Conservation (phyloP, 2,888 invertebrate species). For the Silvanus unidentatus region DNA sequence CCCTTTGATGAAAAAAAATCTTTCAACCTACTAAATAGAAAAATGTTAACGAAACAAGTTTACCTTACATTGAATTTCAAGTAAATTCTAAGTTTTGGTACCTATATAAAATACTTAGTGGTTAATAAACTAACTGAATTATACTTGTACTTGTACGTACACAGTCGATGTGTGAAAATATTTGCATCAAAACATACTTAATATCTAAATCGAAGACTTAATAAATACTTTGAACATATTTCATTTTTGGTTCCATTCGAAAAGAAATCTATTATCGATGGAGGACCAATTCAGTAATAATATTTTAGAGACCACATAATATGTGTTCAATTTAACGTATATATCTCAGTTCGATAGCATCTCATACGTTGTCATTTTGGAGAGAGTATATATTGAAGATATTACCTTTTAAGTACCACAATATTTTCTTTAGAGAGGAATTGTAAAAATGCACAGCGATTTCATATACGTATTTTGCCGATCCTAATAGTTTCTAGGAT, state of each 20-base stretch:
- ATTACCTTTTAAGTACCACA: constrained; percentile 9
- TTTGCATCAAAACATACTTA: too few relatives aligned
- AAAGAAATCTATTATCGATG: constrained; percentile 7
- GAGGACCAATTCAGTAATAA: constrained; percentile 10
- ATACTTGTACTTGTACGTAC: too few relatives aligned
- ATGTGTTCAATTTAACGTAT: constrained; percentile 12
- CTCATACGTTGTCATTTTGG: constrained; percentile 7
- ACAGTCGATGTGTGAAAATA: too few relatives aligned
- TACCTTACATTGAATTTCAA: too few relatives aligned
- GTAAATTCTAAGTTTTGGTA: too few relatives aligned
- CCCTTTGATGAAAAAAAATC: too few relatives aligned
- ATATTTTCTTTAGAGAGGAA: background rate
- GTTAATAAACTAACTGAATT: too few relatives aligned
- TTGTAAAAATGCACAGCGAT: constrained; percentile 5
- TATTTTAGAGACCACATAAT: constrained; percentile 13
- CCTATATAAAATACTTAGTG: too few relatives aligned
- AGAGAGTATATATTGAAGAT: constrained; percentile 6
- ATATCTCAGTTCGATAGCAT: constrained; percentile 10
- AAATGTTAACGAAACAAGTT: too few relatives aligned
- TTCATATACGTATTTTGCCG: constrained; percentile 4
- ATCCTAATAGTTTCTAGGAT: background rate
- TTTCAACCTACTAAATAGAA: too few relatives aligned
- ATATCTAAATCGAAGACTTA: too few relatives aligned
- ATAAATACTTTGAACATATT: constrained; percentile 9
- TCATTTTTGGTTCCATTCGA: constrained; percentile 7